Percentiles rank a stretch among this genome's conserved stretches.
Conservation (phyloP, 2,113 vertebrate species). For the Gadus chalcogrammus region DNA sequence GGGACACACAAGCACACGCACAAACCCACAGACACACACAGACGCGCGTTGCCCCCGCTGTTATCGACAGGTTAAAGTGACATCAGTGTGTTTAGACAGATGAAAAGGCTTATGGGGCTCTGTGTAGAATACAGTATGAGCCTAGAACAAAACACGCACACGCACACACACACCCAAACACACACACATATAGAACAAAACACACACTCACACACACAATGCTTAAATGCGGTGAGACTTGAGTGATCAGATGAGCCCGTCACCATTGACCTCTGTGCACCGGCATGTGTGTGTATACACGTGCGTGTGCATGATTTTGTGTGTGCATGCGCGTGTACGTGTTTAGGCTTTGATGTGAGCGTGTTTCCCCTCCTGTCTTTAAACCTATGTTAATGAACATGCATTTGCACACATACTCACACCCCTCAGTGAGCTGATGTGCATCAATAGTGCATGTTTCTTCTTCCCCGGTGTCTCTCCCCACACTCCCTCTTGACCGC, state of each 20-base stretch:
- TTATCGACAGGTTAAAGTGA: slow-evolving; percentile 71
- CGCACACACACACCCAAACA: slow-evolving; percentile 10
- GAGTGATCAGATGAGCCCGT: slow-evolving; percentile 10
- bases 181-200: slow-evolving; percentile 1
- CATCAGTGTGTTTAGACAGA: slow-evolving; percentile 72
- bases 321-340: slow-evolving; percentile 9
- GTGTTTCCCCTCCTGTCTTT: not conserved
- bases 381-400: not conserved
- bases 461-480: slow-evolving; percentile 18
- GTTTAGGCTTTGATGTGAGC: not conserved
- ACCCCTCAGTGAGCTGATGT: too few relatives aligned
- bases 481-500: slow-evolving; percentile 46
- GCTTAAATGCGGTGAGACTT: slow-evolving; percentile 18
- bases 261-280: not conserved
- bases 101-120: slow-evolving; percentile 63
- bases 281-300: not conserved
- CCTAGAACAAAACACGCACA: slow-evolving; percentile 30
- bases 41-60: slow-evolving; percentile 33
- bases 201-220: slow-evolving; percentile 5
- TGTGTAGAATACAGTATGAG: slow-evolving; percentile 62
- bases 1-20: slow-evolving; percentile 13
- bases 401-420: not conserved
- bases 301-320: slow-evolving; percentile 1
- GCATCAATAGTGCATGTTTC: not conserved
- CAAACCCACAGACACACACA: slow-evolving; percentile 26